Evolutionary conservation across 2,113 vertebrate genomes (phyloP).

Genomic region (Perca flavescens): DNA sequence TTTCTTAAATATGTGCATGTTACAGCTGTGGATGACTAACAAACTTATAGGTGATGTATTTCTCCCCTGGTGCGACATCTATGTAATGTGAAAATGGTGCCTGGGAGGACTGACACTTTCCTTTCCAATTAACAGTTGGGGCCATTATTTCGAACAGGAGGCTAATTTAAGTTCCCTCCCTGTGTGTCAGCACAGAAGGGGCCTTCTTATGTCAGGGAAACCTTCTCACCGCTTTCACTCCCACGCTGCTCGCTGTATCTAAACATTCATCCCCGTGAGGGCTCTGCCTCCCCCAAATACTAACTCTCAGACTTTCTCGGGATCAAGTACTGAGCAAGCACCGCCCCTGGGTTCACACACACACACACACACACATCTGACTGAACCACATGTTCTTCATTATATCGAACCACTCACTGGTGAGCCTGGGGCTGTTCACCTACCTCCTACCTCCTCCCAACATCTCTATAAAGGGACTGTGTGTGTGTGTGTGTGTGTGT

Average conservation of each 20-base stretch:
- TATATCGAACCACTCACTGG: constrained; percentile 75
- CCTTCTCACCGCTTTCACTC: constrained; percentile 49
- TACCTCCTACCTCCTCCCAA: constrained; percentile 36
- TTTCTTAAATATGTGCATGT: background rate
- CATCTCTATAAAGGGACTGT: constrained; percentile 63
- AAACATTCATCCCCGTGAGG: constrained; percentile 55
- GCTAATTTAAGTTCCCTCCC: constrained; percentile 46
- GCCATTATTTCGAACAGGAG: constrained; percentile 38
- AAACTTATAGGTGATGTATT: background rate
- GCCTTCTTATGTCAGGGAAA: constrained; percentile 26
- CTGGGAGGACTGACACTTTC: constrained; percentile 39
- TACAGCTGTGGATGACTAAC: background rate
- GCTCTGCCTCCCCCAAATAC: constrained; percentile 39
- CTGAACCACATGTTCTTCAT: constrained; percentile 81
- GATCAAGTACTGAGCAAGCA: constrained; percentile 52
- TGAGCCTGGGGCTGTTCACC: constrained; percentile 70
- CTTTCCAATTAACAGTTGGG: constrained; percentile 42
- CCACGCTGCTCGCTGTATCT: constrained; percentile 57
- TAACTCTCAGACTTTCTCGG: constrained; percentile 48
- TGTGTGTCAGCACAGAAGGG: constrained; percentile 41
- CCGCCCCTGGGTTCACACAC: constrained; percentile 35
- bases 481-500: constrained; percentile 14
- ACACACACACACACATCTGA: constrained; percentile 29
- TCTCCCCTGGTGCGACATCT: background rate
- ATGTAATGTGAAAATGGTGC: background rate